A percentile compares a stretch with the other conserved stretches of the same genome.
Evolutionary conservation across 2,113 vertebrate genomes (phyloP).

Genomic region (Poicephalus meyeri): DNA sequence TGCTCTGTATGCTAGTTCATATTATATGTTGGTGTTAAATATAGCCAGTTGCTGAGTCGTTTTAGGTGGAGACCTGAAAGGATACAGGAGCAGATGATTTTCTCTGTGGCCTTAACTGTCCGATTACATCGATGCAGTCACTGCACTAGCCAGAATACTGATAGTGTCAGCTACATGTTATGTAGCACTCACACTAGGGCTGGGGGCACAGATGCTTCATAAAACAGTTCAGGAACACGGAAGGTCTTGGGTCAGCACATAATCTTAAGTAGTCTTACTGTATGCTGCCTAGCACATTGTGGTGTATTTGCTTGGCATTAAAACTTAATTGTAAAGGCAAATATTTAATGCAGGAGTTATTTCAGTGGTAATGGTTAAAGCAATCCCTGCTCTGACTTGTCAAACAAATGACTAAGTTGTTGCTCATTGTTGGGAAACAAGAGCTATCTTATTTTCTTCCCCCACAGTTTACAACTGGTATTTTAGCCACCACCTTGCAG

Average conservation of each 20-base stretch:
- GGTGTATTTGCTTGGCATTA: not conserved
- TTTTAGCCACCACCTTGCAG: not conserved
- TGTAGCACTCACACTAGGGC: not conserved
- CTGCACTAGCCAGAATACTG: not conserved
- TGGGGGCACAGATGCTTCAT: not conserved
- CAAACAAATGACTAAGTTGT: not conserved
- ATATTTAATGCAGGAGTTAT: not conserved
- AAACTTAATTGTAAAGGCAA: not conserved
- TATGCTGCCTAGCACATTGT: not conserved
- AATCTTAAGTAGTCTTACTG: not conserved
- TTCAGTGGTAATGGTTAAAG: not conserved
- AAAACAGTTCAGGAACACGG: not conserved
- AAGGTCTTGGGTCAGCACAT: not conserved
- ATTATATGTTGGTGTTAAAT: not conserved
- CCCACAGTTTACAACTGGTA: not conserved
- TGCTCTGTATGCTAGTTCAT: not conserved
- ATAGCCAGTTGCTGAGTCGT: not conserved
- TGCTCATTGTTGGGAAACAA: not conserved
- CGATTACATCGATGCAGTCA: accelerated
- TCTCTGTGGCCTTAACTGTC: not conserved
- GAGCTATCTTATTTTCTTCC: no score
- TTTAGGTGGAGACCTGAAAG: not conserved
- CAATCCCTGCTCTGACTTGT: not conserved
- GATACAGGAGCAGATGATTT: not conserved
- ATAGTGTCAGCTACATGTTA: not conserved